phyloP scores from a whole-genome alignment of 2,797 vertebrate species.

The Phataginus tricuspis region DNA sequence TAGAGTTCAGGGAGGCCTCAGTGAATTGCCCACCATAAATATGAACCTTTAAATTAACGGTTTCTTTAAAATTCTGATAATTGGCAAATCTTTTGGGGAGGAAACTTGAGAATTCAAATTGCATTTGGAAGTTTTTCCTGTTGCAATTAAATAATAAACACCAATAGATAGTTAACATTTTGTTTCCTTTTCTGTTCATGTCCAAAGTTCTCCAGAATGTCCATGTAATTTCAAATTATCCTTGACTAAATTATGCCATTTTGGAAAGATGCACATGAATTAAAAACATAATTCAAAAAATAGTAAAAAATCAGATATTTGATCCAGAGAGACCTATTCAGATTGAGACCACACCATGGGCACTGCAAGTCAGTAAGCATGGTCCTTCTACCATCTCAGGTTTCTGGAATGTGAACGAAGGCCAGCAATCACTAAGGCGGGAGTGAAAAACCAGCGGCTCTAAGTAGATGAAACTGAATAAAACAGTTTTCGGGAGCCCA shows the following conservation, averaged over 20 bases:
- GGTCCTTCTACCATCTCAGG: background rate
- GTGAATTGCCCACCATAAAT: background rate
- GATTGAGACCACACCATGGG: background rate
- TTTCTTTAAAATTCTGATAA: slow-evolving; percentile 3
- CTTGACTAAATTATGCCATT: slow-evolving; percentile 11
- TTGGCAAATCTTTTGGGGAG: slow-evolving; percentile 31
- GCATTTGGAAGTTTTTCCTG: background rate
- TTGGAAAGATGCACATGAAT: background rate
- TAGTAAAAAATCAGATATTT: slow-evolving; percentile 23
- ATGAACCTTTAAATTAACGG: background rate
- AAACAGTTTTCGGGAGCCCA: background rate
- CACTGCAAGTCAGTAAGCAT: background rate
- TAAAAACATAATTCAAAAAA: slow-evolving; percentile 8
- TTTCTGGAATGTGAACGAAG: background rate
- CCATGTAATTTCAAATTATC: background rate
- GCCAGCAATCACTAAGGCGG: background rate
- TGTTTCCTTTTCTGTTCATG: slow-evolving; percentile 38
- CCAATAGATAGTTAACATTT: background rate
- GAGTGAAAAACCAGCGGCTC: background rate
- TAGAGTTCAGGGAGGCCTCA: background rate
- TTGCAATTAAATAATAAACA: background rate
- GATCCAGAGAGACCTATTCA: background rate
- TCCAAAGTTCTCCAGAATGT: background rate
- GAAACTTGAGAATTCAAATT: slow-evolving; percentile 25
- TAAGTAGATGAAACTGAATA: background rate